phyloP scores from a whole-genome alignment of 2,888 invertebrate species.

The Drosophila recens region DNA sequence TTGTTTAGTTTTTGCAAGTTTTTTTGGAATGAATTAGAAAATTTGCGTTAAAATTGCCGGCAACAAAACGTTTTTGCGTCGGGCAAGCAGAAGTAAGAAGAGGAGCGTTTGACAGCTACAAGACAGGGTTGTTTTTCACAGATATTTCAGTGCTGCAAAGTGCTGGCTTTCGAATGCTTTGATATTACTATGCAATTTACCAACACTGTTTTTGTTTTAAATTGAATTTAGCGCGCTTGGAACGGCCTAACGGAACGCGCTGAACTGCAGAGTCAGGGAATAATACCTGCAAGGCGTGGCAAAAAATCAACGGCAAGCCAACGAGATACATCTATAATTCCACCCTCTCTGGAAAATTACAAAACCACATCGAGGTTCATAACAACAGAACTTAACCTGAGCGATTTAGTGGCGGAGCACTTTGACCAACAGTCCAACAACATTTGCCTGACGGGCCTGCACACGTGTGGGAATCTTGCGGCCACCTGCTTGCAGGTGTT shows the following conservation, averaged over 20 bases:
- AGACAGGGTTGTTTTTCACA: conserved; percentile 18
- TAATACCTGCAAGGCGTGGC: conserved; percentile 75
- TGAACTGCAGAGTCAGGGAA: conserved; percentile 85
- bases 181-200: not conserved
- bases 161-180: not conserved
- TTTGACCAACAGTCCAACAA: conserved; percentile 85
- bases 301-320: conserved; percentile 57
- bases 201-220: conserved; percentile 19
- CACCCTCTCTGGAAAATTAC: conserved; percentile 84
- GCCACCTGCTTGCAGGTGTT: conserved; percentile 91
- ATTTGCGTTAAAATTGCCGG: conserved; percentile 55
- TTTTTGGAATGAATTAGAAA: conserved; percentile 41
- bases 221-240: conserved; percentile 86
- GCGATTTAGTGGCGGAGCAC: conserved; percentile 85
- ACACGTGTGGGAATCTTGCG: conserved; percentile 95
- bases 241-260: conserved; percentile 87
- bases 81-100: conserved; percentile 40
- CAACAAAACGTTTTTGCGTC: conserved; percentile 60
- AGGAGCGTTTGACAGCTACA: conserved; percentile 22
- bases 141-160: conserved; percentile 18
- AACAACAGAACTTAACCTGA: conserved; percentile 87
- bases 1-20: conserved; percentile 41
- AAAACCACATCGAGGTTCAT: conserved; percentile 88
- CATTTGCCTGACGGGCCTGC: conserved; percentile 90
- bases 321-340: conserved; percentile 20